Percentiles rank a stretch among this genome's conserved stretches.
Conservation (phyloP, 2,888 invertebrate genomes). For the Noctua janthe region DNA sequence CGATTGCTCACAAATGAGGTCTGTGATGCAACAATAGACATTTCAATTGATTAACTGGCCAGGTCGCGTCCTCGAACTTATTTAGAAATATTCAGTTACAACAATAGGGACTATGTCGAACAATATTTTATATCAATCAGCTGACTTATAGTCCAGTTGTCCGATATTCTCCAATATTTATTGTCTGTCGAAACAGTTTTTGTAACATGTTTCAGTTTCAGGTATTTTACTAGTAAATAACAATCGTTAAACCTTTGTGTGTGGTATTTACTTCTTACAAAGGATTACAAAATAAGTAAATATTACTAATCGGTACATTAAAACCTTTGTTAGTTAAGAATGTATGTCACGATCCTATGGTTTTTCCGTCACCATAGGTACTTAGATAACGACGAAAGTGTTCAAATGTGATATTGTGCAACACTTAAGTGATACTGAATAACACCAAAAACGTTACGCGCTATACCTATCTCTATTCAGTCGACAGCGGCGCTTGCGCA, state of each 20-base stretch:
- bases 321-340: slow-evolving; percentile 68
- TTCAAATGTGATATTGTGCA: slow-evolving; percentile 80
- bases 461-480: slow-evolving; percentile 66
- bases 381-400: slow-evolving; percentile 86
- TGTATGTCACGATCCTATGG: slow-evolving; percentile 77
- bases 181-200: slow-evolving; percentile 47
- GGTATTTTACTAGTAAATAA: slow-evolving; percentile 19
- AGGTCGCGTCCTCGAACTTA: slow-evolving; percentile 53
- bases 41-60: slow-evolving; percentile 24
- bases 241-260: slow-evolving; percentile 16
- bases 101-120: slow-evolving; percentile 27
- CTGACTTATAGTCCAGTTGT: slow-evolving; percentile 30
- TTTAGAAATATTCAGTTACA: slow-evolving; percentile 41
- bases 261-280: slow-evolving; percentile 18
- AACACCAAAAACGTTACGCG: slow-evolving; percentile 77
- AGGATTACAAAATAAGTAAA: slow-evolving; percentile 42
- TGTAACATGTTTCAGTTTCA: slow-evolving; percentile 43
- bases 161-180: slow-evolving; percentile 34
- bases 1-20: slow-evolving; percentile 15
- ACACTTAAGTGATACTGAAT: slow-evolving; percentile 71
- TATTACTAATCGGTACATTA: slow-evolving; percentile 54
- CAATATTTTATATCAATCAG: slow-evolving; percentile 37
- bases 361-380: slow-evolving; percentile 75
- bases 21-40: slow-evolving; percentile 38
- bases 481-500: slow-evolving; percentile 70